Percentiles rank a stretch among this genome's conserved stretches.
Evolutionary conservation across 2,888 invertebrate species (phyloP).

Genomic region (Hydrotaea cyrtoneurina): DNA sequence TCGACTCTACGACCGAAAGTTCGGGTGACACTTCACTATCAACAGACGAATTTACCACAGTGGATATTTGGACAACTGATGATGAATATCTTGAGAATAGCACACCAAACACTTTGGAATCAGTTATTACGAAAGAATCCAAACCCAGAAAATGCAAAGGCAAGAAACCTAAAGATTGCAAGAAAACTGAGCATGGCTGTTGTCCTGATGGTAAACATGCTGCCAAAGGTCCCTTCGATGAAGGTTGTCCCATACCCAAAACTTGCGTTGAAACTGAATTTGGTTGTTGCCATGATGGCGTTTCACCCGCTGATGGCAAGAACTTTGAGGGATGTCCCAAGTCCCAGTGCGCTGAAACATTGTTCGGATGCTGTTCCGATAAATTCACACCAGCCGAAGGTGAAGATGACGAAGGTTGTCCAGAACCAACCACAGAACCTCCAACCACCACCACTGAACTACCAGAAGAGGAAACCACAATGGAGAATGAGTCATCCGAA

Average conservation of each 20-base stretch:
- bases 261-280: constrained; percentile 89
- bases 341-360: constrained; percentile 87
- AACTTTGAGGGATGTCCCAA: constrained; percentile 89
- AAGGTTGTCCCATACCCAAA: constrained; percentile 87
- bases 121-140: constrained; percentile 81
- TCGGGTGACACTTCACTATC: constrained; percentile 72
- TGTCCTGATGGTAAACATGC: constrained; percentile 90
- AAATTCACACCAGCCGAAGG: constrained; percentile 89
- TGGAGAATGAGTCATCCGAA: constrained; percentile 62
- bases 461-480: constrained; percentile 69
- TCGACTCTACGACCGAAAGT: constrained; percentile 61
- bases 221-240: constrained; percentile 91
- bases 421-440: constrained; percentile 82
- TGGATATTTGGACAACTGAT: constrained; percentile 79
- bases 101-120: constrained; percentile 82
- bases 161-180: constrained; percentile 82
- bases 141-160: constrained; percentile 83
- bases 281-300: constrained; percentile 92
- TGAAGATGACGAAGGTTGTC: constrained; percentile 90
- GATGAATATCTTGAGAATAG: constrained; percentile 81
- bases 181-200: constrained; percentile 88
- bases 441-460: constrained; percentile 73
- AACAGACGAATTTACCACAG: constrained; percentile 73
- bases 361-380: constrained; percentile 94
- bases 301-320: constrained; percentile 88